Evolutionary conservation across 2,797 vertebrate genomes (phyloP), one percentile per base, ranked within the genome.

Genomic region (Lithobates sylvaticus): DNA sequence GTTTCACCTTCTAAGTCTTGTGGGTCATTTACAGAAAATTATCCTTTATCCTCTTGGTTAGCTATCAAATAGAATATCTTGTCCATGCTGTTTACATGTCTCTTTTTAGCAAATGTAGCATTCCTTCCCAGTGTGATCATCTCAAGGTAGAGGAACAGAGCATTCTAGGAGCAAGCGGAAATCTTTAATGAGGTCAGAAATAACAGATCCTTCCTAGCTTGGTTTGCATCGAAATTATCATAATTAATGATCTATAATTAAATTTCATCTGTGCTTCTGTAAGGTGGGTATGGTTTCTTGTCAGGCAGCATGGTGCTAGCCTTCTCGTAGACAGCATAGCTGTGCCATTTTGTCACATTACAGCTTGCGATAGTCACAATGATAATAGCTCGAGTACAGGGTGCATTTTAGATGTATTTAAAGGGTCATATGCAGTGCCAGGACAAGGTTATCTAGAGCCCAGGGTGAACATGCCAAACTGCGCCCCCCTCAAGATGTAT

Each of bases 101-200:
- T 58, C 44, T 39, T 58, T 36, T 67, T 21, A 61, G 58, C 9
- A 3, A 81, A 61, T 18, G 32, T 73, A 27, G 23, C 44, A 71
- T 81, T 81, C 18, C 32, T 81, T 61, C 54, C 32, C 32, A 58
- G 68, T 54, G 50, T 23, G 71, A 39, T 80, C 13, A 72, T 72
- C 50, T 39, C 29, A 72, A 73, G 54, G 42, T 73, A 73, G 69
- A 71, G 47, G 68, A 9, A 0, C 27, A 80, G 77, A 36, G 29
- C 27, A 76, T 68, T 76, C 42, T 83, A 47, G 34, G 16, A 34
- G 72, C 12, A 27, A 83, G 39, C 12, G 26, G 70, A 73, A 81
- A 83, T 83, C 15, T 75, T 75, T 83, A 47, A 61, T 44, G 27
- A 82, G 27, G 26, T 58, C 61, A 47, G 64, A 83, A 68, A 65